Percentiles rank a stretch among this genome's conserved stretches.
phyloP scores from a whole-genome alignment of 2,113 vertebrate genomes.

The Spheniscus mendiculus region DNA sequence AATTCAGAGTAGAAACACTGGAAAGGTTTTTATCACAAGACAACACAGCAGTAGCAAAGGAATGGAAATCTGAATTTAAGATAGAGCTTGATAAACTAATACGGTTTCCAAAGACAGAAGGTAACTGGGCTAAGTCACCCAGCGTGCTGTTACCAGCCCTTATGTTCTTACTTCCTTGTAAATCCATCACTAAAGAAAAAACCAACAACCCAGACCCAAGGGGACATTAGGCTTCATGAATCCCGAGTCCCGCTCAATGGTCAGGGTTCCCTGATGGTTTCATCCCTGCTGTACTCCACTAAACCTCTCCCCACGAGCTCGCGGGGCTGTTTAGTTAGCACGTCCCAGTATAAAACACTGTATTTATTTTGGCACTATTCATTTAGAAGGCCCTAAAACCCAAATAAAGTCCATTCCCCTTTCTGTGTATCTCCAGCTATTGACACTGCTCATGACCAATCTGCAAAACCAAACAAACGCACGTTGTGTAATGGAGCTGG shows the following conservation, averaged over 20 bases:
- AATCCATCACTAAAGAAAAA: constrained; percentile 9
- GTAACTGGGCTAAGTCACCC: not conserved
- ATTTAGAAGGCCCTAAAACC: constrained; percentile 7
- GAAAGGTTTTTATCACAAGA: not conserved
- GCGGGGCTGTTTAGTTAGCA: not conserved
- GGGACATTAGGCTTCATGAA: not conserved
- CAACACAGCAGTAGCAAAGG: not conserved
- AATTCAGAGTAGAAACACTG: not conserved
- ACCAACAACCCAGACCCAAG: not conserved
- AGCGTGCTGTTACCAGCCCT: not conserved
- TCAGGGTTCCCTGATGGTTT: not conserved
- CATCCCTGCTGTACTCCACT: not conserved
- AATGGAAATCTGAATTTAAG: not conserved
- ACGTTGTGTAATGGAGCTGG: constrained; percentile 26
- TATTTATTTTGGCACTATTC: constrained; percentile 6
- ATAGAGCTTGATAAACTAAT: rapidly evolving
- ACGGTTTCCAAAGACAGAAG: not conserved
- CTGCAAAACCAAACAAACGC: not conserved
- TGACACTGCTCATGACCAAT: constrained; percentile 28
- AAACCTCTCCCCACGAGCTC: constrained; percentile 26
- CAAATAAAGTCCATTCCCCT: constrained; percentile 9
- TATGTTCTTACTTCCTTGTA: not conserved
- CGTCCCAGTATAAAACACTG: not conserved
- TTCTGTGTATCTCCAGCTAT: constrained; percentile 3
- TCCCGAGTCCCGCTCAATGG: rapidly evolving